phyloP scores from a whole-genome alignment of 2,113 vertebrate species.

The Vireo altiloquus region DNA sequence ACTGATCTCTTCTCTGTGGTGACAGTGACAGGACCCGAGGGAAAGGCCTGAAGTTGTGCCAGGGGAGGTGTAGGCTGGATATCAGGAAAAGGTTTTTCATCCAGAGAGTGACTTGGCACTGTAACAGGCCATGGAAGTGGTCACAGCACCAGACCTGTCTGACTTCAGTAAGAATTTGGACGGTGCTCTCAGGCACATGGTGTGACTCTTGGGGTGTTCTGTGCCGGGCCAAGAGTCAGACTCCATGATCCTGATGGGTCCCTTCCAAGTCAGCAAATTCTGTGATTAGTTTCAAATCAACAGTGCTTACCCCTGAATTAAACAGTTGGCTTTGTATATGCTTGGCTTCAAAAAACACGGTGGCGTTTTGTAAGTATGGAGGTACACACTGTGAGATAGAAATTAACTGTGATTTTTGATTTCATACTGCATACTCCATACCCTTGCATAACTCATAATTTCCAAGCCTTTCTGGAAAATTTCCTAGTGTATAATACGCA shows the following conservation, averaged over 20 bases:
- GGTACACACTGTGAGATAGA: background rate
- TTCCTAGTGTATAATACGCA: background rate
- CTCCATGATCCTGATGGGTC: background rate
- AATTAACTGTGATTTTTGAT: background rate
- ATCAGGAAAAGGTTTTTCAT: background rate
- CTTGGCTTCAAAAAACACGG: background rate
- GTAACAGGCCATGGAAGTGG: background rate
- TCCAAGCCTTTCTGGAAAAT: background rate
- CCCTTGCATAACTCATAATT: background rate
- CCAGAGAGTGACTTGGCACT: background rate
- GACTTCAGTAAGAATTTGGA: background rate
- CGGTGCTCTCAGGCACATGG: accelerated
- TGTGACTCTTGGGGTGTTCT: background rate
- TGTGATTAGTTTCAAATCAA: background rate
- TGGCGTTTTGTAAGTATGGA: background rate
- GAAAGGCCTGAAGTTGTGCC: background rate
- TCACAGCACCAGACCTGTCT: background rate
- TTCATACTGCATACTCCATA: background rate
- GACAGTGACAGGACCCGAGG: background rate
- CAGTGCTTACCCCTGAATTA: background rate
- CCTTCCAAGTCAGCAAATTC: background rate
- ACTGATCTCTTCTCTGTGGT: background rate
- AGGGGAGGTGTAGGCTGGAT: background rate
- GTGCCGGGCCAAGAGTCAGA: background rate
- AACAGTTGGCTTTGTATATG: background rate